These are phyloP conservation scores for Dipodomys spectabilis DNA, from an alignment of 2,113 vertebrate genomes.

Conservation along the genomic window DNA sequence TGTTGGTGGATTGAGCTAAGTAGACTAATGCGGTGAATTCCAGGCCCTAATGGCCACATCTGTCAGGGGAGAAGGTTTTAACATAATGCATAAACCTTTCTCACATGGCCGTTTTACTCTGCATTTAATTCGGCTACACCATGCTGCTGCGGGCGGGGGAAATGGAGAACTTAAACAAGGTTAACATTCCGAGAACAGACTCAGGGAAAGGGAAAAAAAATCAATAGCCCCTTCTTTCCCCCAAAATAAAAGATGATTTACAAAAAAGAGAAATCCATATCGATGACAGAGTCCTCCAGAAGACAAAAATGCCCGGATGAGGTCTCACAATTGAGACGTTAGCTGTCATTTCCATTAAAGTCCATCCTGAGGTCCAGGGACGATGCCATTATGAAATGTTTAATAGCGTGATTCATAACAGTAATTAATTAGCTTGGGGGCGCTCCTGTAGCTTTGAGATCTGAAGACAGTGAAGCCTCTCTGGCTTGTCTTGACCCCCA, in stretches of 20 bases:
- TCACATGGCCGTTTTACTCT: constrained; percentile 82
- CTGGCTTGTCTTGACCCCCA: neutral
- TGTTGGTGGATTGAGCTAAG: constrained; percentile 81
- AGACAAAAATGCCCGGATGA: constrained; percentile 11
- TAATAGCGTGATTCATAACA: constrained; percentile 25
- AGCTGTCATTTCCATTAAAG: constrained; percentile 75
- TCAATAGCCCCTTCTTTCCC: constrained; percentile 66
- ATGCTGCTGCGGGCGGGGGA: constrained; percentile 82
- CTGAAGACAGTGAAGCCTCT: neutral
- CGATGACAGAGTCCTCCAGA: constrained; percentile 40
- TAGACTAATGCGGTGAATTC: constrained; percentile 80
- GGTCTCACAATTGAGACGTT: constrained; percentile 55
- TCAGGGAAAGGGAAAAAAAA: constrained; percentile 54
- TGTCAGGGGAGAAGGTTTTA: constrained; percentile 86
- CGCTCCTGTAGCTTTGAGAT: neutral
- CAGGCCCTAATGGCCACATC: constrained; percentile 87
- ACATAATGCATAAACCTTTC: constrained; percentile 87
- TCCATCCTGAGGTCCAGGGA: constrained; percentile 47
- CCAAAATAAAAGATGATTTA: constrained; percentile 77
- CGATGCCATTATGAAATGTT: constrained; percentile 41
- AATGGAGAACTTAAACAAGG: constrained; percentile 84
- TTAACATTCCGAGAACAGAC: constrained; percentile 83
- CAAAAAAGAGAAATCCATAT: constrained; percentile 67
- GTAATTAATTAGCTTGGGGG: constrained; percentile 13
- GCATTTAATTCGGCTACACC: constrained; percentile 84